These are phyloP conservation scores for Hirtodrosophila histrioides DNA, from an alignment of 2,888 invertebrate genomes.

Conservation along the genomic window DNA sequence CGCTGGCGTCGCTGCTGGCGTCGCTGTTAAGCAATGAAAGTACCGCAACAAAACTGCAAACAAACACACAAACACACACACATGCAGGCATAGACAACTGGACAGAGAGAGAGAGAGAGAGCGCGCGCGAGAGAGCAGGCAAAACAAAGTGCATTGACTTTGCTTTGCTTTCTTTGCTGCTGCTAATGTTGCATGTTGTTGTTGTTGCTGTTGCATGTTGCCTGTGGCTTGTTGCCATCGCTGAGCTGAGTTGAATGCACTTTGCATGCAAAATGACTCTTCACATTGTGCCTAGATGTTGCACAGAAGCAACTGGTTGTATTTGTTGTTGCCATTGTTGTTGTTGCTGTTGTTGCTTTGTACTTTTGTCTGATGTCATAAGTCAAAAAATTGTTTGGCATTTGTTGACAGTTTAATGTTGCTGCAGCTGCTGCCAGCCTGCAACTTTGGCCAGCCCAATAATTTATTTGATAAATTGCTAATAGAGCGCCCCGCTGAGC, in stretches of 20 bases:
- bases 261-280: constrained; percentile 50
- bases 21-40: constrained; percentile 74
- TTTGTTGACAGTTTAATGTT: constrained; percentile 55
- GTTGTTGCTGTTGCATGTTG: constrained; percentile 20
- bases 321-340: constrained; percentile 9
- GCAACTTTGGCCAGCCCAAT: constrained; percentile 10
- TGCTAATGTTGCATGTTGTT: constrained; percentile 5
- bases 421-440: constrained; percentile 16
- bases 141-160: constrained; percentile 73
- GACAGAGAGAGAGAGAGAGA: constrained; percentile 21
- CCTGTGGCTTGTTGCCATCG: constrained; percentile 19
- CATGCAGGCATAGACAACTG: constrained; percentile 7
- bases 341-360: constrained; percentile 19
- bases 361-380: constrained; percentile 74
- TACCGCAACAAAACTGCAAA: constrained; percentile 74
- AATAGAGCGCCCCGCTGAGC: background rate
- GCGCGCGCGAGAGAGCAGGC: background rate
- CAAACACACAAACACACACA: constrained; percentile 18
- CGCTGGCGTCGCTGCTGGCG: constrained; percentile 24
- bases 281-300: constrained; percentile 22
- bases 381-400: constrained; percentile 65
- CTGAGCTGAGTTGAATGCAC: constrained; percentile 70
- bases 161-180: constrained; percentile 71
- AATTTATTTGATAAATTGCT: constrained; percentile 26
- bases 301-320: constrained; percentile 53